phyloP scores from a whole-genome alignment of 1,140 invertebrate genomes.

The Nebria ingens region DNA sequence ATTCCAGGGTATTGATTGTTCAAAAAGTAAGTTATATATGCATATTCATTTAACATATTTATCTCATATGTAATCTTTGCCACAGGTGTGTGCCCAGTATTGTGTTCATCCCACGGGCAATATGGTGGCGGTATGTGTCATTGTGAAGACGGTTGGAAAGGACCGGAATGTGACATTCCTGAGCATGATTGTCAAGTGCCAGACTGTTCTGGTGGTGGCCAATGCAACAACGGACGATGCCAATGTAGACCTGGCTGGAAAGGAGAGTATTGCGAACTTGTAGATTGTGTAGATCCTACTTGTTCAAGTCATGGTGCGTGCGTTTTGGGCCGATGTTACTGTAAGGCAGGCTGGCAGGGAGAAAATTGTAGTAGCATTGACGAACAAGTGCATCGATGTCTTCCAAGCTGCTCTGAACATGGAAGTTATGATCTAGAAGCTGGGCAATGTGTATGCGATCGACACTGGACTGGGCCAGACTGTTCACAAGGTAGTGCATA shows the following conservation, averaged over 20 bases:
- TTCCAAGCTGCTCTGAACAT: constrained; percentile 83
- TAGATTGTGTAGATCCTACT: constrained; percentile 74
- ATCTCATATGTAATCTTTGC: no score
- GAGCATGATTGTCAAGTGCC: constrained; percentile 83
- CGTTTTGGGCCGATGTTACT: constrained; percentile 86
- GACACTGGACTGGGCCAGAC: constrained; percentile 80
- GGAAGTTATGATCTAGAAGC: constrained; percentile 81
- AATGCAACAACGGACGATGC: constrained; percentile 81
- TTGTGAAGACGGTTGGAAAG: constrained; percentile 95
- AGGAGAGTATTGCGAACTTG: constrained; percentile 72
- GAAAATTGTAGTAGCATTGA: constrained; percentile 77
- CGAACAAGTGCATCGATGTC: constrained; percentile 76
- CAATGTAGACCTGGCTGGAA: constrained; percentile 85
- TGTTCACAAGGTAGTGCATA: constrained; percentile 75
- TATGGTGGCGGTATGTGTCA: constrained; percentile 92
- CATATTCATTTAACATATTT: constrained; percentile 17
- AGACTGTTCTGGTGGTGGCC: constrained; percentile 84
- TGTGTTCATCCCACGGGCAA: constrained; percentile 92
- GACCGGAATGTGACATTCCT: constrained; percentile 88
- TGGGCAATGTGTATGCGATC: constrained; percentile 77
- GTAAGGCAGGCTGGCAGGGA: constrained; percentile 91
- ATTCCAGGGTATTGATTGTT: constrained; percentile 82
- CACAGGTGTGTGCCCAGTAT: constrained; percentile 84
- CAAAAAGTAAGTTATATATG: constrained; percentile 64
- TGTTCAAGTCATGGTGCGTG: constrained; percentile 89